Evolutionary conservation across 2,113 vertebrate species (phyloP).

Genomic region (Alectura lathami): DNA sequence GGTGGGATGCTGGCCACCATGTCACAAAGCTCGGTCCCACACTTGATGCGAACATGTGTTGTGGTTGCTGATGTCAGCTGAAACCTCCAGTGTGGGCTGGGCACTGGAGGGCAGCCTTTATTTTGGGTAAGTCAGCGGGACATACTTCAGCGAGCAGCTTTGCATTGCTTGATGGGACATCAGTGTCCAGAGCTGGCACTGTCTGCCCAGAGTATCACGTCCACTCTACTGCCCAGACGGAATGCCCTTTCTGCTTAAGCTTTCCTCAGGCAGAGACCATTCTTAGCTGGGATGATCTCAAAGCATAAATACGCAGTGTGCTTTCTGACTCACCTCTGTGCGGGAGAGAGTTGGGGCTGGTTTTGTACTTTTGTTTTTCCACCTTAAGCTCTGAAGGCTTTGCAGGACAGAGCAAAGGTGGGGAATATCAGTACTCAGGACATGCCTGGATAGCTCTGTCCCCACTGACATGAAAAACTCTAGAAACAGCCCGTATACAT

Average conservation of each 20-base stretch:
- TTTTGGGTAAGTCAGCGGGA: background rate
- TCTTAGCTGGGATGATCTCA: background rate
- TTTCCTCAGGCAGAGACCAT: background rate
- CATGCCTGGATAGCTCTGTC: background rate
- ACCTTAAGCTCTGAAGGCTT: background rate
- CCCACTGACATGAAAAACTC: background rate
- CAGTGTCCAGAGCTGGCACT: background rate
- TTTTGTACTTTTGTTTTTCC: background rate
- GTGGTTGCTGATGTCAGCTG: background rate
- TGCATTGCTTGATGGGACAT: background rate
- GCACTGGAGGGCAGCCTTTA: background rate
- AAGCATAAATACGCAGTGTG: background rate
- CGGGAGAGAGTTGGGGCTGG: background rate
- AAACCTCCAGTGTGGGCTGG: background rate
- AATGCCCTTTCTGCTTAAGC: background rate
- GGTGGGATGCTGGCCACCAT: background rate
- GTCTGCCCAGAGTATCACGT: background rate
- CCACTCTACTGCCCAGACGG: background rate
- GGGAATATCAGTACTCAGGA: background rate
- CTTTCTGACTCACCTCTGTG: background rate
- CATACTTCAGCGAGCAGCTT: background rate
- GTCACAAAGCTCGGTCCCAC: background rate
- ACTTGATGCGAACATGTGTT: background rate
- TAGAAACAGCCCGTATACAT: background rate
- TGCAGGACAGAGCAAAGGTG: background rate